Evolutionary conservation across 2,888 invertebrate species (phyloP), one percentile per base, ranked within the genome.

Genomic region (Heteromyza rotundicornis): DNA sequence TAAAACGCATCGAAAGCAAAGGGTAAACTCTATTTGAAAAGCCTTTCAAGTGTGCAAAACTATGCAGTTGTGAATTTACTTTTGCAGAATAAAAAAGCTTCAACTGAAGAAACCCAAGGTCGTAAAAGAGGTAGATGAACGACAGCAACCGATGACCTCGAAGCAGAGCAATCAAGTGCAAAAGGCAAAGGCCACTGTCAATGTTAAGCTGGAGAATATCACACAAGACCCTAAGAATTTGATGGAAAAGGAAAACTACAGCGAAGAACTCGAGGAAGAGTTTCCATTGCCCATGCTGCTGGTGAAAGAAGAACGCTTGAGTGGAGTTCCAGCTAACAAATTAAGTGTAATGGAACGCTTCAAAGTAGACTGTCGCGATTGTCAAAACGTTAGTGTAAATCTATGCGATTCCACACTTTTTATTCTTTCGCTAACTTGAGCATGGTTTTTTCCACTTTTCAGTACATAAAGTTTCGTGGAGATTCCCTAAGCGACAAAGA

Each of bases 401-500:
- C 27, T 27, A 27, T 27, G 5, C 27, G 27, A 27, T 27, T 27
- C 27, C 5, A 27, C 5, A 27, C 27, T 27, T 27, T 27, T 27
- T 5, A 27, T 7, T 10, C 5, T 7, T 5, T 10, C 10, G 27
- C 10, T 10, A 27, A 27, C 10, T 27, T 27, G 10, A n/a, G n/a
- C n/a, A 27, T 27, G 10, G 27, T 27, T 27, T 27, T 27, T 27
- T 19, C 35, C 17, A 57, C 49, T 32, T 68, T 59, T 10, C 57
- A 82, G 82, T 79, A 75, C 23, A 72, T 80, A 1, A 70, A 71
- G 22, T 74, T 78, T 20, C 72, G 80, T 64, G 79, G 76, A 10
- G 49, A 62, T 0, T 70, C 66, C 36, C 63, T 81, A 40, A 69
- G 69, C 1, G 74, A 77, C 16, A 62, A 70, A 32, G 74, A 80